These are phyloP conservation scores for Bombyx mori DNA, from an alignment of 1,140 invertebrate genomes.

Conservation along the genomic window ASM3026992v2 NC_085115.1:2083501-2084000, in stretches of 20 bases:
- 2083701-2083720: constrained; percentile 50
- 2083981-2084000: too few relatives aligned
- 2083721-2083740: constrained; percentile 64
- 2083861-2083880: not conserved
- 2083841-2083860: not conserved
- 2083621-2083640: too few relatives aligned
- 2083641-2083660: too few relatives aligned
- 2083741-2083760: constrained; percentile 45
- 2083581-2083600: too few relatives aligned
- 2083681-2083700: constrained; percentile 44
- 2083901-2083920: too few relatives aligned
- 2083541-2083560: too few relatives aligned
- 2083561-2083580: too few relatives aligned
- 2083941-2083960: too few relatives aligned
- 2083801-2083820: constrained; percentile 17
- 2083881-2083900: too few relatives aligned
- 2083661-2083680: constrained; percentile 33
- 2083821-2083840: constrained; percentile 7
- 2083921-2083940: too few relatives aligned
- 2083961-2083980: too few relatives aligned
- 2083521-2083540: constrained; percentile 22
- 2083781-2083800: constrained; percentile 8
- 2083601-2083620: too few relatives aligned
- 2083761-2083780: constrained; percentile 23
- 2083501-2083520: constrained; percentile 30